Base-by-base conservation (phyloP, 30 jellyfish, hydroid and myxozoan species). In the Turritopsis rubra region DNA sequence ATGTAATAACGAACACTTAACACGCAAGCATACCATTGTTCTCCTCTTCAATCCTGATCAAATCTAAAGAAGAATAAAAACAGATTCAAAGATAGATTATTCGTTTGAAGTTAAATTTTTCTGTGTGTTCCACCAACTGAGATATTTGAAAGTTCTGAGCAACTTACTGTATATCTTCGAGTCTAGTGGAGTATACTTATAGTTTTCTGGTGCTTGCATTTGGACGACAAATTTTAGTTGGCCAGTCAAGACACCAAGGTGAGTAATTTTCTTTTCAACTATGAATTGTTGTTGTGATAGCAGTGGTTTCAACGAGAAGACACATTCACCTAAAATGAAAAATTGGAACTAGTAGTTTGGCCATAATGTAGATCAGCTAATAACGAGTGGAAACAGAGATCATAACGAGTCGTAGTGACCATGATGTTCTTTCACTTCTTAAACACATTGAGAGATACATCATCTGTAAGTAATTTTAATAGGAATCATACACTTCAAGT, bases 181-280 rank as follows among this genome's bases (percentile, higher is more conserved):
- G 60, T 41, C 60, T 41, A 41, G 60, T 41, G 60, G 60, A 13
- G 60, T 41, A 41, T 41, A 41, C 9, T 41, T 41, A 41, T 41
- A 41, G 60, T 41, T 41, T 41, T 41, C 60, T 41, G 60, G 60
- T 41, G 60, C 60, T 41, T 41, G 60, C 60, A 41, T 41, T 13
- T 41, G 60, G 9, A 41, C 30, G 18, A 89, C 89, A 21, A 66
- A 85, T 90, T 83, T 80, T 7, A 92, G 79, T 52, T 68, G 89
- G 22, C 98, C 98, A 73, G 95, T 88, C 79, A 87, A 96, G 21
- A 83, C 93, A 0, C 98, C 98, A 31, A 92, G 84, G 75, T 92
- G 98, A 9, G 98, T 81, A 65, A 92, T 82, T 31, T 77, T 31
- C 83, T 77, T 22, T 8, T 65, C 85, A 60, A 87, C 73, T 21